Conservation (phyloP, 1,140 invertebrate genomes). For the Orussus abietinus region DNA sequence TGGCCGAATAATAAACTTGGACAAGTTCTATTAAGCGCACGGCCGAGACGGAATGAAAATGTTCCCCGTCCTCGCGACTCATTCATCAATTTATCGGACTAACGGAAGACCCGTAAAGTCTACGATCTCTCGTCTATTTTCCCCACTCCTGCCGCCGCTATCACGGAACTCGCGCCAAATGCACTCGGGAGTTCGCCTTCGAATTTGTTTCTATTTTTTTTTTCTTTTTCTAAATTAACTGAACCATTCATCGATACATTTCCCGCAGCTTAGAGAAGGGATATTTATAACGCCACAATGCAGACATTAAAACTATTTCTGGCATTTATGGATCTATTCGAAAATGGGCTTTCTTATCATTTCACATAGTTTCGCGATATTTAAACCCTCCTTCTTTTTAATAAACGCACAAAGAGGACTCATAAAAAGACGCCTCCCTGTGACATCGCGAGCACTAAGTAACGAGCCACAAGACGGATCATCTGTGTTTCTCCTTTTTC, state of each 20-base stretch:
- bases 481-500: constrained; percentile 29
- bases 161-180: neutral
- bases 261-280: too few relatives aligned
- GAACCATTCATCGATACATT: too few relatives aligned
- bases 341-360: too few relatives aligned
- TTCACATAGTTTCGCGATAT: too few relatives aligned
- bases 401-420: too few relatives aligned
- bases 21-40: constrained; percentile 47
- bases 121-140: constrained; percentile 23
- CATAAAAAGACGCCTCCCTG: too few relatives aligned
- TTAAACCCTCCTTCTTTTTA: neutral
- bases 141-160: constrained; percentile 8
- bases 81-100: constrained; percentile 50
- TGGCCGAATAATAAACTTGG: constrained; percentile 41
- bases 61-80: constrained; percentile 40
- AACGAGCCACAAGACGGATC: constrained; percentile 33
- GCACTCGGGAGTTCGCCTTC: neutral
- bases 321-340: too few relatives aligned
- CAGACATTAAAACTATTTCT: too few relatives aligned
- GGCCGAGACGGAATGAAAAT: constrained; percentile 30
- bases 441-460: constrained; percentile 30
- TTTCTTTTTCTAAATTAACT: too few relatives aligned
- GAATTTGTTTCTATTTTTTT: too few relatives aligned
- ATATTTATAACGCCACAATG: too few relatives aligned
- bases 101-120: constrained; percentile 30